Evolutionary conservation across 2,797 vertebrate genomes (phyloP).

Genomic region (Alectoris magna): DNA sequence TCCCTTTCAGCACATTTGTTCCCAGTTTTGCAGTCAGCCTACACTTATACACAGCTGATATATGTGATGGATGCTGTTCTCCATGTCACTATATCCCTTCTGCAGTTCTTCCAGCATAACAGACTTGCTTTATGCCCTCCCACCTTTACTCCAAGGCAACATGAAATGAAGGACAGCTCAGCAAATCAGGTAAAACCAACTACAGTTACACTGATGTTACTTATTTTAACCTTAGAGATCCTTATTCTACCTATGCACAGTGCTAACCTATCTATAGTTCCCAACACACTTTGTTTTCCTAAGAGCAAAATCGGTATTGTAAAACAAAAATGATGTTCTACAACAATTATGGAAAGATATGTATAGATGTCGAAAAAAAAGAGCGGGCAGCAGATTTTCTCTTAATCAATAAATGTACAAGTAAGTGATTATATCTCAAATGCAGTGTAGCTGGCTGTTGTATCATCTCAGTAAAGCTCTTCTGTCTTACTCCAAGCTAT

Average conservation of each 20-base stretch:
- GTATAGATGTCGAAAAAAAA: not conserved
- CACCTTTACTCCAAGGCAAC: fast-evolving
- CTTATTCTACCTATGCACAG: not conserved
- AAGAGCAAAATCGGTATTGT: not conserved
- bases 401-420: slow-evolving; percentile 26
- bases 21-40: not conserved
- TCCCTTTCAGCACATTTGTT: not conserved
- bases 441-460: not conserved
- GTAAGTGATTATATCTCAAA: slow-evolving; percentile 42
- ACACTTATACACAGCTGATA: not conserved
- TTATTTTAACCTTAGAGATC: not conserved
- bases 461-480: slow-evolving; percentile 29
- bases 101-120: not conserved
- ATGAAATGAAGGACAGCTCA: not conserved
- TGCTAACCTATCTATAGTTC: not conserved
- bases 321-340: not conserved
- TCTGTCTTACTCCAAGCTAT: slow-evolving; percentile 33
- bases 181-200: not conserved
- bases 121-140: not conserved
- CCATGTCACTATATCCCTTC: not conserved
- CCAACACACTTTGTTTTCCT: not conserved
- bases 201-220: not conserved
- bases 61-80: not conserved
- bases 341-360: not conserved
- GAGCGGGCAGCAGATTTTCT: not conserved